Conservation (phyloP, 1,140 invertebrate species). For the Gonatopus flavifemur region DNA sequence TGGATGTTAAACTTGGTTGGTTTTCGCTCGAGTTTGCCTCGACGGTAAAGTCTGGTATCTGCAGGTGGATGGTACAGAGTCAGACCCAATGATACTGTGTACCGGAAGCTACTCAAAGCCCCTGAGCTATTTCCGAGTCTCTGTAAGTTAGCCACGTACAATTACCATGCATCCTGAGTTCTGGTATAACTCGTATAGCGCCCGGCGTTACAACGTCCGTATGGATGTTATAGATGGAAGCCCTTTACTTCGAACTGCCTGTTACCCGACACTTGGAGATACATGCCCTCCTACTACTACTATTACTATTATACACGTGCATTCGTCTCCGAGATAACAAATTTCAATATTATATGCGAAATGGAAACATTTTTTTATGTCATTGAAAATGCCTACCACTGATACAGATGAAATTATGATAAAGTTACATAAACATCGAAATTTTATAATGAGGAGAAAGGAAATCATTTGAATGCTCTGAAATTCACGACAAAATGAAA, state of each 20-base stretch:
- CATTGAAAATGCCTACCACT: too few relatives aligned
- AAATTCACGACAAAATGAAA: too few relatives aligned
- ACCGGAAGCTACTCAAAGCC: conserved; percentile 43
- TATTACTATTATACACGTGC: too few relatives aligned
- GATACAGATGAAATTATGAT: too few relatives aligned
- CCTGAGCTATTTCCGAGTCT: conserved; percentile 42
- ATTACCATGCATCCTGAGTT: conserved; percentile 50
- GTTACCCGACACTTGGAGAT: conserved; percentile 19
- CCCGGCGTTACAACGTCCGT: conserved; percentile 38
- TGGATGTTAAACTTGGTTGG: conserved; percentile 30
- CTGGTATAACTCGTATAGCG: conserved; percentile 30
- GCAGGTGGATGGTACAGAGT: conserved; percentile 38
- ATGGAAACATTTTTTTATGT: too few relatives aligned
- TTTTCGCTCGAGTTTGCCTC: conserved; percentile 33
- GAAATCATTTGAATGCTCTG: too few relatives aligned
- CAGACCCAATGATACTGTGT: conserved; percentile 44
- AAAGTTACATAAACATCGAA: too few relatives aligned
- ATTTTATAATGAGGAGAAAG: too few relatives aligned
- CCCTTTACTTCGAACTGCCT: conserved; percentile 23
- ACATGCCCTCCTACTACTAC: too few relatives aligned
- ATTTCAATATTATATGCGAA: too few relatives aligned
- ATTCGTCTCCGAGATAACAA: too few relatives aligned
- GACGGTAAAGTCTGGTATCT: too few relatives aligned
- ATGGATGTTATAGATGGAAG: conserved; percentile 44
- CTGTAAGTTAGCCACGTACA: conserved; percentile 51